Evolutionary conservation across 2,797 vertebrate species (phyloP).

Genomic region (Poeciliopsis presidionis): DNA sequence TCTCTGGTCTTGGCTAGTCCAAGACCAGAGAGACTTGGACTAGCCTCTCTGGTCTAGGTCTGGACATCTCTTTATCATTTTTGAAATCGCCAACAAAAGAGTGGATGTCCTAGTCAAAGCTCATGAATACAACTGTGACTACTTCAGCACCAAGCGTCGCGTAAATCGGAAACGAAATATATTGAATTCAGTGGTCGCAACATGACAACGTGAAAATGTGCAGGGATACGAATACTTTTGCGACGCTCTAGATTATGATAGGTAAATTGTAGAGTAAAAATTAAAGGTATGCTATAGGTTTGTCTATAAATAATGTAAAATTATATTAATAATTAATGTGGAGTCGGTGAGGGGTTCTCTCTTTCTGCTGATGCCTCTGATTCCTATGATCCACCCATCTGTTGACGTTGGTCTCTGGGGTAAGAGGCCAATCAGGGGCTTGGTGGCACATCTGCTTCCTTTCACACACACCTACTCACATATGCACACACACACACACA

Average conservation of each 20-base stretch:
- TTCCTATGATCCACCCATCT: conserved; percentile 78
- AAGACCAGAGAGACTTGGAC: no score
- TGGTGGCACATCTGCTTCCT: conserved; percentile 78
- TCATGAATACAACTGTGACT: neutral
- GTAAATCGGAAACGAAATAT: neutral
- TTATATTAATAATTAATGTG: conserved; percentile 71
- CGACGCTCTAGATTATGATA: neutral
- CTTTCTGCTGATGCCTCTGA: conserved; percentile 78
- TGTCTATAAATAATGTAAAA: conserved; percentile 56
- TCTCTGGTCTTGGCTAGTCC: no score
- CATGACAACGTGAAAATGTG: neutral
- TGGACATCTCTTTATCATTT: no score
- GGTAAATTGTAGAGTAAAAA: conserved; percentile 14
- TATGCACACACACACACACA: neutral
- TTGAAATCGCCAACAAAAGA: no score
- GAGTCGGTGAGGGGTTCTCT: conserved; percentile 49
- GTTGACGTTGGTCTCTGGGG: conserved; percentile 77
- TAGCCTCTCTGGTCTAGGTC: no score
- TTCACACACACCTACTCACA: conserved; percentile 14
- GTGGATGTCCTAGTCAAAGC: neutral
- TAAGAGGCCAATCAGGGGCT: conserved; percentile 71
- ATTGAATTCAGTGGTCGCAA: neutral
- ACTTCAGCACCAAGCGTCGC: neutral
- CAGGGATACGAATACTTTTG: neutral
- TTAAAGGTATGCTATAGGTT: conserved; percentile 6